A percentile compares a stretch with the other conserved stretches of the same genome.
Conservation (phyloP, 2,797 vertebrate species). For the Syndactyla subalaris region DNA sequence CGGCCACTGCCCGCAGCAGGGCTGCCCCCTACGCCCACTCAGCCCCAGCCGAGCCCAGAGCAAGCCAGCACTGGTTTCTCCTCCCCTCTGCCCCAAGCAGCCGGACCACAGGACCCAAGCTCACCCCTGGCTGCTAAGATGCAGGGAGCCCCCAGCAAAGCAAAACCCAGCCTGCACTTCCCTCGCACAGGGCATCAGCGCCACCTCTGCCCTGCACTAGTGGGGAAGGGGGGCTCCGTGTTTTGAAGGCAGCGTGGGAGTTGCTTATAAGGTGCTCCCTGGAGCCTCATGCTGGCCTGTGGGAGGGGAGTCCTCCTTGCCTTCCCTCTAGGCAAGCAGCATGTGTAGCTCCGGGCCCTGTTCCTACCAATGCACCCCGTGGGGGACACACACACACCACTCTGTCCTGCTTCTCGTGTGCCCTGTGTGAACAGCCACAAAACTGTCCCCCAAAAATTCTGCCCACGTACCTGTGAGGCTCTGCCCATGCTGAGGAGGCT, state of each 20-base stretch:
- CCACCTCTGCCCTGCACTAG: rapidly evolving
- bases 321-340: rapidly evolving
- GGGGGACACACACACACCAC: rapidly evolving
- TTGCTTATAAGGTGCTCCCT: rapidly evolving
- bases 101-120: rapidly evolving
- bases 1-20: no score
- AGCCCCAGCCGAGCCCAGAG: background rate
- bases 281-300: rapidly evolving
- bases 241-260: rapidly evolving
- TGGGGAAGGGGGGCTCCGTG: rapidly evolving
- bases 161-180: background rate
- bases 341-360: rapidly evolving
- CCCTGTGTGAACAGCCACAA: rapidly evolving
- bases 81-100: rapidly evolving
- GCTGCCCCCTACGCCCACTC: background rate
- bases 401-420: rapidly evolving
- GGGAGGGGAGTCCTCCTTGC: rapidly evolving
- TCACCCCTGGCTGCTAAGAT: rapidly evolving
- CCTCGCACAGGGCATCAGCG: rapidly evolving
- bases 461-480: rapidly evolving
- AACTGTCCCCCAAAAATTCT: background rate
- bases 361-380: rapidly evolving
- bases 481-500: background rate
- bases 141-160: background rate
- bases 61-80: rapidly evolving